Percentiles rank a stretch among this genome's conserved stretches.
Conservation (phyloP, 2,797 vertebrate genomes). For the Thunnus albacares region DNA sequence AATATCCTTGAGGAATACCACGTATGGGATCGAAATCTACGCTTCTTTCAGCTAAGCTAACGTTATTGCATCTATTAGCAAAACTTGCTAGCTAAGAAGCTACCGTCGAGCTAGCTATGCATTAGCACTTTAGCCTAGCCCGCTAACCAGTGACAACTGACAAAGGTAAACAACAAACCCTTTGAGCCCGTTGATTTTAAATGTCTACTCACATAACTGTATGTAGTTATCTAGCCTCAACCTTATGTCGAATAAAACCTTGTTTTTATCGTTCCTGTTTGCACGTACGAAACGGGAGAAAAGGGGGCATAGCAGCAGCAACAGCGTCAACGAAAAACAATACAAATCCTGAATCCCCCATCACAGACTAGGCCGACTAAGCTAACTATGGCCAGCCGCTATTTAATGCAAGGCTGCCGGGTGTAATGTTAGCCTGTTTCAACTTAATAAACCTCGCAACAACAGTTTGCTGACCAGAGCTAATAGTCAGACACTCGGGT, state of each 20-base stretch:
- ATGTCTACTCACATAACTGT: constrained; percentile 24
- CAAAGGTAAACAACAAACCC: constrained; percentile 82
- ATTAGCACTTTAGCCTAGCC: constrained; percentile 78
- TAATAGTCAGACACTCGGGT: neutral
- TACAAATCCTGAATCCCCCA: constrained; percentile 61
- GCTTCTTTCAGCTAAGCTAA: constrained; percentile 73
- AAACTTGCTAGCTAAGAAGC: constrained; percentile 79
- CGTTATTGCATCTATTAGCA: constrained; percentile 79
- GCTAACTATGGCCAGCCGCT: constrained; percentile 60
- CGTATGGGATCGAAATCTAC: constrained; percentile 63
- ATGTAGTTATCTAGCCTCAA: neutral
- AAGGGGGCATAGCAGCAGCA: constrained; percentile 57
- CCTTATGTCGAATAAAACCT: constrained; percentile 11
- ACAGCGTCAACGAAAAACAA: constrained; percentile 77
- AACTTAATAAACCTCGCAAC: constrained; percentile 12
- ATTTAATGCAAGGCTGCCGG: constrained; percentile 24
- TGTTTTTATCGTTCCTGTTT: constrained; percentile 10
- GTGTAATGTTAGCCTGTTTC: constrained; percentile 14
- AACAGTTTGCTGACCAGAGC: constrained; percentile 4
- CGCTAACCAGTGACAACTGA: constrained; percentile 80
- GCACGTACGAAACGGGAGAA: constrained; percentile 53
- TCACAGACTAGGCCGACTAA: constrained; percentile 58
- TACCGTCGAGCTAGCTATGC: constrained; percentile 74
- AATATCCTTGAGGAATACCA: constrained; percentile 52
- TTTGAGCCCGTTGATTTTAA: constrained; percentile 18